phyloP scores from a whole-genome alignment of 2,797 vertebrate genomes.

The Hoplostethus atlanticus region DNA sequence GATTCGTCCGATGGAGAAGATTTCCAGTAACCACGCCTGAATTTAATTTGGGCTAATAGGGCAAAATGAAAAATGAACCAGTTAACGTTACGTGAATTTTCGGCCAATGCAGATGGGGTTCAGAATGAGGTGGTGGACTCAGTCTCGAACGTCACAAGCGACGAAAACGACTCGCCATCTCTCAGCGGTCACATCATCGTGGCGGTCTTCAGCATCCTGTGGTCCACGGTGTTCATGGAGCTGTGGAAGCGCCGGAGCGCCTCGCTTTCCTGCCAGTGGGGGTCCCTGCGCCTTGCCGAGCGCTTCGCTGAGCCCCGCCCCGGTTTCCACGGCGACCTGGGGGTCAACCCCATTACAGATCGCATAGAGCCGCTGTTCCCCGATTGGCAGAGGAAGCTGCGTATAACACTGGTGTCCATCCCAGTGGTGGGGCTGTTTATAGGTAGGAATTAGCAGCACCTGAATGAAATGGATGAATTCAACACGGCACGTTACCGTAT shows the following conservation, averaged over 20 bases:
- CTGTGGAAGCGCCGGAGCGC: constrained; percentile 86
- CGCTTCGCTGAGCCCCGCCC: constrained; percentile 85
- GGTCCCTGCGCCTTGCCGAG: constrained; percentile 79
- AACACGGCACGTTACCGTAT: too few relatives aligned
- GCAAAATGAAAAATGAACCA: too few relatives aligned
- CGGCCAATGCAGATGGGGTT: constrained; percentile 56
- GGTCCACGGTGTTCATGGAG: constrained; percentile 88
- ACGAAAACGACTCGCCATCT: constrained; percentile 47
- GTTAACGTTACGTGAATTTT: too few relatives aligned
- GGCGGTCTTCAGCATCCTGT: constrained; percentile 87
- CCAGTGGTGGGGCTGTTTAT: constrained; percentile 84
- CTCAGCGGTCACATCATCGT: constrained; percentile 83
- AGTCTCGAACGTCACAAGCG: not conserved
- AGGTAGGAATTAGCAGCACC: constrained; percentile 46
- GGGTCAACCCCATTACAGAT: constrained; percentile 83
- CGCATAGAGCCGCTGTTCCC: constrained; percentile 85
- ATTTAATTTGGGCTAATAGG: too few relatives aligned
- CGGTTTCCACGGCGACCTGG: constrained; percentile 80
- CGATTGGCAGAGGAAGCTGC: constrained; percentile 80
- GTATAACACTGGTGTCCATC: constrained; percentile 82
- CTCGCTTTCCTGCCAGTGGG: constrained; percentile 84
- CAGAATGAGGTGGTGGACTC: constrained; percentile 67
- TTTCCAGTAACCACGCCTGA: too few relatives aligned
- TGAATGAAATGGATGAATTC: not conserved
- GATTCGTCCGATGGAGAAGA: too few relatives aligned